These are phyloP conservation scores for Chaunax sp. DNA, from an alignment of 2,797 vertebrate species.

Conservation along the genomic window DNA sequence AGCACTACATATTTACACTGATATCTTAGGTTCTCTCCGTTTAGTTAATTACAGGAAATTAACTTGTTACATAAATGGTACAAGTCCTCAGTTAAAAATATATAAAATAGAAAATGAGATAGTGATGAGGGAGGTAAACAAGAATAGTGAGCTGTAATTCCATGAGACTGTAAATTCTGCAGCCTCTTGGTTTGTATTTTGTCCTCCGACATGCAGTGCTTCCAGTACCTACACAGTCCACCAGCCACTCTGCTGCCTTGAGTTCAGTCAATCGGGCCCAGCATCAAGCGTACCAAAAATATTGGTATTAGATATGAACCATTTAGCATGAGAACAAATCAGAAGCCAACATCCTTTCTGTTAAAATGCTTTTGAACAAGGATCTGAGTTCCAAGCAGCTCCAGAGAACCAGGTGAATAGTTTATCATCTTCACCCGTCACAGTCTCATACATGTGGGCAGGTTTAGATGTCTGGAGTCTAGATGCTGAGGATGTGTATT, in stretches of 20 bases:
- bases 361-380: neutral
- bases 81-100: neutral
- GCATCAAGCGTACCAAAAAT: neutral
- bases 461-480: neutral
- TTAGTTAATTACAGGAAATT: neutral
- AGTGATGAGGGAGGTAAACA: too few relatives aligned
- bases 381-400: neutral
- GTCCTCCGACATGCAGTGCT: neutral
- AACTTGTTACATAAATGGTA: constrained; percentile 1
- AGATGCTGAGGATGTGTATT: neutral
- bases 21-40: constrained; percentile 5
- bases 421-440: neutral
- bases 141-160: neutral
- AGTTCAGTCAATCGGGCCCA: neutral
- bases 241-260: neutral
- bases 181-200: neutral
- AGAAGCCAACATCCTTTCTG: neutral
- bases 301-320: neutral
- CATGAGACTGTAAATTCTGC: neutral
- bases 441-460: neutral
- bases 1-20: neutral
- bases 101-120: neutral
- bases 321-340: neutral
- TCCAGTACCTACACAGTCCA: too few relatives aligned
- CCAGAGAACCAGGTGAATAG: neutral